phyloP scores from a whole-genome alignment of 1,140 invertebrate species.

The Meloidogyne hapla region DNA sequence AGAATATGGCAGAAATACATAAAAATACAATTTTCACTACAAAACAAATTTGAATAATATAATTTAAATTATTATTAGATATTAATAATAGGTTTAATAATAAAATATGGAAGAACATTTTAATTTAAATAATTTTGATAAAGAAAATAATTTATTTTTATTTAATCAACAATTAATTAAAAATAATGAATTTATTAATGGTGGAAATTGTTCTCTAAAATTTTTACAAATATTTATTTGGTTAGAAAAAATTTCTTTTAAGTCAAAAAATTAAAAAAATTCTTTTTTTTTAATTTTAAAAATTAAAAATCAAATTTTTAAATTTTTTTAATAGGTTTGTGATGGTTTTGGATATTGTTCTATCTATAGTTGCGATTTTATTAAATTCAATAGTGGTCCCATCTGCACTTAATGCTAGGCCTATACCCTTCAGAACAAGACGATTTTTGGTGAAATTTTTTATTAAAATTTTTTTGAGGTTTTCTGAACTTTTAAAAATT shows the following conservation, averaged over 20 bases:
- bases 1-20: too few relatives aligned
- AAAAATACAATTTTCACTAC: too few relatives aligned
- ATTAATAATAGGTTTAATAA: too few relatives aligned
- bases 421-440: conserved; percentile 23
- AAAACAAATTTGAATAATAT: too few relatives aligned
- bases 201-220: not conserved
- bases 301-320: too few relatives aligned
- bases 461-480: not conserved
- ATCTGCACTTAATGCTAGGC: conserved; percentile 1
- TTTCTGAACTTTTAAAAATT: not conserved
- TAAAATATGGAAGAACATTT: not conserved
- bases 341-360: conserved; percentile 23
- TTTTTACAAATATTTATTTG: conserved; percentile 11
- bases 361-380: conserved; percentile 10
- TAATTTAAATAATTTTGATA: not conserved
- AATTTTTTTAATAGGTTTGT: conserved; percentile 7
- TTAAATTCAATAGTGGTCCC: conserved; percentile 17
- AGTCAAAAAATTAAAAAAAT: not conserved
- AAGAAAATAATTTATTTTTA: conserved; percentile 7
- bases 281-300: too few relatives aligned
- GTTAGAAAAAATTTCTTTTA: conserved; percentile 13
- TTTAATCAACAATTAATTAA: not conserved
- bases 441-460: conserved; percentile 20
- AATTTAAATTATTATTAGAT: too few relatives aligned
- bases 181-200: not conserved